Base-by-base conservation (phyloP, 2,797 vertebrate species). In the Pseudochaenichthys georgianus region DNA sequence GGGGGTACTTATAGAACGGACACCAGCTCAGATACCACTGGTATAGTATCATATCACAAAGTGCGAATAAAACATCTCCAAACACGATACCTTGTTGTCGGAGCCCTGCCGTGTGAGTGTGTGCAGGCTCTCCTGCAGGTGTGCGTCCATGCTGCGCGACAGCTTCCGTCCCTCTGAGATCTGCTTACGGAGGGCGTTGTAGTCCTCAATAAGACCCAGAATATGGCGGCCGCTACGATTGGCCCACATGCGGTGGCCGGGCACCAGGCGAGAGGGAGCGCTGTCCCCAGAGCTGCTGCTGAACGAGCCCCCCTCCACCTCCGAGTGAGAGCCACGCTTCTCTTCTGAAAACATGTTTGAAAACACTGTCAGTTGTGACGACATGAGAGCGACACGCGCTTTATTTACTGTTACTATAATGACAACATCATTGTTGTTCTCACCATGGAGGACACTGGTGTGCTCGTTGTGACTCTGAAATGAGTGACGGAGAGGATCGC, bases 181-280 rank as follows among this genome's bases (percentile, higher is more conserved):
- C 81, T 96, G 97, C 48, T 95, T 97, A 63, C 94, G 91, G 21
- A 99, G 95, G 8, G 96, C 96, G 0, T 92, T 93, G 31, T 97
- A 97, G 91, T 99, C 97, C 84, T 97, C 97, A 0, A 96, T 91
- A 75, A 97, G 90, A 1, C 97, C 98, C 34, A 99, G 86, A 31
- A 99, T 76, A 0, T 98, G 96, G 7, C 90, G 94, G 0, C 98
- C 97, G 0, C 75, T 95, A 60, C 90, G 92, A 85, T 89, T 95
- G 0, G 96, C 97, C 97, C 97, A 99, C 82, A 96, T 82, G 0
- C 86, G 89, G 77, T 95, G 95, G 0, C 95, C 96, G 0, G 96
- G 95, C 59, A 96, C 94, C 3, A 96, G 84, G 2, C 92, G 94
- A 15, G 93, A 94, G 0, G 96, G 94, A 48, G 90, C 86, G 2